phyloP scores from a whole-genome alignment of 2,113 vertebrate genomes.

The Dipodomys ordii region DNA sequence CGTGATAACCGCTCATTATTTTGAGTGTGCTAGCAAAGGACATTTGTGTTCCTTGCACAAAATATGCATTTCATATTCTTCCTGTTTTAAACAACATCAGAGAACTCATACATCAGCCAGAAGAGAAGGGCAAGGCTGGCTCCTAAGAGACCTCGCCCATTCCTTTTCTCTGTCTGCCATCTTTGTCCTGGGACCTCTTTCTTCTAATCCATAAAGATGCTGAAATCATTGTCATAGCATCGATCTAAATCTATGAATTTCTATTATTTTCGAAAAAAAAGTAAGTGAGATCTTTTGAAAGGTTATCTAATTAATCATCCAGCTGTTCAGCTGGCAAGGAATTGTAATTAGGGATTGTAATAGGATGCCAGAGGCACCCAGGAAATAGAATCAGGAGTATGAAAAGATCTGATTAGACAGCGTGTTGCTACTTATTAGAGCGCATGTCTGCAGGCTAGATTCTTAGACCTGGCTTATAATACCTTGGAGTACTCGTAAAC shows the following conservation, averaged over 20 bases:
- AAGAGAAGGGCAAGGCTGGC: not conserved
- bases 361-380: not conserved
- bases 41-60: not conserved
- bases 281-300: slow-evolving; percentile 37
- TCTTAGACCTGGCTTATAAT: not conserved
- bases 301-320: slow-evolving; percentile 58
- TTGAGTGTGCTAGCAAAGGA: not conserved
- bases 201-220: not conserved
- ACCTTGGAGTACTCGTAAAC: not conserved
- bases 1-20: slow-evolving; percentile 15
- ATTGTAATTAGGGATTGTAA: slow-evolving; percentile 46
- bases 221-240: not conserved
- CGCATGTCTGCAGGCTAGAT: not conserved
- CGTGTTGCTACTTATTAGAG: not conserved
- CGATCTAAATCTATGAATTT: slow-evolving; percentile 45
- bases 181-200: not conserved
- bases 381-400: slow-evolving; percentile 12
- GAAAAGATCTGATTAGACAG: not conserved
- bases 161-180: not conserved
- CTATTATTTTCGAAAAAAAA: slow-evolving; percentile 50
- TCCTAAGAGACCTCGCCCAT: too few relatives aligned
- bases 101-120: not conserved
- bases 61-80: not conserved
- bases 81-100: slow-evolving; percentile 20
- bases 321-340: slow-evolving; percentile 61